Base-by-base conservation (phyloP, 2,888 invertebrate species). In the Hedychridium roseum region DNA sequence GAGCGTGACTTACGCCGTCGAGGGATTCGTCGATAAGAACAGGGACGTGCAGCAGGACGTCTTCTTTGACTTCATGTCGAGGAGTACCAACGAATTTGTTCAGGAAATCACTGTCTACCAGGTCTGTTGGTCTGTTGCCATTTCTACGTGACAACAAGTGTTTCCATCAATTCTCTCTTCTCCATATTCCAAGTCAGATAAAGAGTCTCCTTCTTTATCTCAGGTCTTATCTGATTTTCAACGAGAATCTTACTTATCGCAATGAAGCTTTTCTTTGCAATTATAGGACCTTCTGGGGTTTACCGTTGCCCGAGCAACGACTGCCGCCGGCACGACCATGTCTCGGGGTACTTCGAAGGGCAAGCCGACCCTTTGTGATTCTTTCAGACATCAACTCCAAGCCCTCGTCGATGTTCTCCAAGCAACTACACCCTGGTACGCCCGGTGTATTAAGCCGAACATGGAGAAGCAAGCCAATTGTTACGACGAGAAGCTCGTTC, bases 1-100 rank as follows among this genome's bases (percentile, higher is more conserved):
- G 6, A 84, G 87, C 45, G 94, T 94, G n/a, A 88, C 89, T 1
- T 95, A 95, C 79, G 82, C 83, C 66, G 84, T 88, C 3, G 86
- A 89, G 52, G 93, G 94, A 12, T 91, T 95, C 78, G 92, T 95
- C 1, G 94, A 94, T 72, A 95, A 95, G 80, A 95, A 95, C 78
- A 82, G 94, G 5, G 94, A 95, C 70, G 92, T 93, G 0, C 94
- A 94, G 73, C 94, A 95, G 74, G 94, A 94, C 71, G 92, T 94
- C 1, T 89, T 95, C 71, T 94, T 95, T 59, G 94, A 95, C 75
- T 89, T 91, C 58, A 87, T 95, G 82, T 90, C 91, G 32, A 82
- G 92, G 30, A 93, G 94, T 37, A 86, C 86, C 2, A 92, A 92
- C 70, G 86, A 87, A 27, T 93, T 94, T 71, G 90, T 94, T 1